Evolutionary conservation across 2,113 vertebrate species (phyloP), one percentile per base, ranked within the genome.

Genomic region (Atrichornis clamosus): DNA sequence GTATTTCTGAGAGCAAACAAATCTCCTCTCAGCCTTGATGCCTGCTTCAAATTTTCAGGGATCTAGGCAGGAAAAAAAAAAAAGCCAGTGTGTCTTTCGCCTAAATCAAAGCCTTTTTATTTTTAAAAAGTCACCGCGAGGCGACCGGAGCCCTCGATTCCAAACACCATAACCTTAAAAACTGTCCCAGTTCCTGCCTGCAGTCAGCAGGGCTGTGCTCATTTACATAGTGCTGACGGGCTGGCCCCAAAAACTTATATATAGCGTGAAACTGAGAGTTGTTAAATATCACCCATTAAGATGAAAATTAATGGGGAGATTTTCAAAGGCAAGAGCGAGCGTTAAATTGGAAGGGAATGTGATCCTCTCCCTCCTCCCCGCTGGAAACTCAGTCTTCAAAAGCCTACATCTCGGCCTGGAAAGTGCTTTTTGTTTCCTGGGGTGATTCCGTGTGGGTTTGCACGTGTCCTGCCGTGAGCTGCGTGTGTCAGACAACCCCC

Each of bases 191-290:
- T 96, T 96, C 26, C 93, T 56, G 37, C 65, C 82, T 86, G 83
- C 95, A 83, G 83, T 90, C 86, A 81, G 62, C 77, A 90, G 92
- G 50, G 91, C 89, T 73, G 79, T 55, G 94, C 93, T 95, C 50
- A 90, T 96, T 93, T 95, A 41, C 89, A 93, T 78, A 90, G 93
- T 70, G 90, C 95, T 97, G 84, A 95, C 91, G n/a, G 58, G 35
- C 87, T 83, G 87, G 74, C 91, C 94, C 93, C 65, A 75, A 82
- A 95, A 75, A 41, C 16, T 89, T 95, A 50, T 22, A 80, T 50
- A 74, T 26, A 88, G 87, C 50, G 18, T 10, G 72, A 84, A 94
- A 83, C n/a, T 8, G 58, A 58, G 92, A 83, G 63, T 75, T 68
- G 77, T 92, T 94, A 80, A 95, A 65, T 80, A 80, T 78, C 85